Evolutionary conservation across 2,113 vertebrate species (phyloP).

Genomic region (Xyliphius kryptos): DNA sequence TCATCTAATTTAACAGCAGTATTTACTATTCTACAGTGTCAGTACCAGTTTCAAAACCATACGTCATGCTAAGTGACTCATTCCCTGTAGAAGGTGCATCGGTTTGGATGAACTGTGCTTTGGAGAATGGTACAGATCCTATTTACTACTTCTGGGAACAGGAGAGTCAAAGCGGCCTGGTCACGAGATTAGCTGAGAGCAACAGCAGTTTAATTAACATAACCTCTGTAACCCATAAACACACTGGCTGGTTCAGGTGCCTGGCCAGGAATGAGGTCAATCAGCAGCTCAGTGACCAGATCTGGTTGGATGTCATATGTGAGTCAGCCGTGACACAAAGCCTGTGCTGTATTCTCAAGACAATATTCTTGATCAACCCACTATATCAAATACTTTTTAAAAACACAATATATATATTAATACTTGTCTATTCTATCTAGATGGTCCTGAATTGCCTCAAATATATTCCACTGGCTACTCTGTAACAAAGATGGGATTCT

Average conservation of each 20-base stretch:
- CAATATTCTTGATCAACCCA: no score
- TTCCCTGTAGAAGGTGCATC: conserved; percentile 63
- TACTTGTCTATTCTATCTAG: conserved; percentile 48
- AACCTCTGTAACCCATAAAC: no score
- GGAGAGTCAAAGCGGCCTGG: conserved; percentile 42
- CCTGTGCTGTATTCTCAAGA: no score
- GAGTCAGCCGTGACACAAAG: no score
- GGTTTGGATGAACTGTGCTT: conserved; percentile 63
- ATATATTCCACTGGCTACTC: conserved; percentile 73
- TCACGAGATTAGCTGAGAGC: conserved; percentile 48
- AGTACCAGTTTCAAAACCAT: conserved; percentile 80
- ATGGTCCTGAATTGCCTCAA: conserved; percentile 74
- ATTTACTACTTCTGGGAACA: conserved; percentile 74
- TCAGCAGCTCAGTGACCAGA: no score
- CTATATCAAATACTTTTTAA: no score
- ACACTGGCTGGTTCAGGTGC: no score
- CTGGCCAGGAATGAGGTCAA: no score
- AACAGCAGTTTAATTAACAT: conserved; percentile 53
- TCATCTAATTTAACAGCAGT: no score
- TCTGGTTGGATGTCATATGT: no score
- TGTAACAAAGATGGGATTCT: conserved; percentile 65
- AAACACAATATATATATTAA: neutral
- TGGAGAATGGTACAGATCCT: conserved; percentile 74
- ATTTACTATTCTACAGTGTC: neutral
- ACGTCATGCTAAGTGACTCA: conserved; percentile 58